phyloP scores from a whole-genome alignment of 1,140 invertebrate species.

The Ephestia elutella region DNA sequence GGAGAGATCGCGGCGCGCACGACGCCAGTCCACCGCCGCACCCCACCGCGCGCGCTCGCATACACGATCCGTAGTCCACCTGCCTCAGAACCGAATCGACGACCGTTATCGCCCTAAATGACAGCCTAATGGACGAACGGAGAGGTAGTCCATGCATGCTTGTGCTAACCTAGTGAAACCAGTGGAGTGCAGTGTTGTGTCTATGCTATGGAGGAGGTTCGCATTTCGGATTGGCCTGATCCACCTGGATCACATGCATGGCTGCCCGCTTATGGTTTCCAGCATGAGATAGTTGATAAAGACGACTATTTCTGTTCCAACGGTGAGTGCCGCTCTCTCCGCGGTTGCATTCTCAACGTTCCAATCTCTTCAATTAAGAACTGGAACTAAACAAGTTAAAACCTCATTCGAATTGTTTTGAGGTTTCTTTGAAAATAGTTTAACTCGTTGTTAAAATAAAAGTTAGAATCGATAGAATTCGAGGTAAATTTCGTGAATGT shows the following conservation, averaged over 20 bases:
- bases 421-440: neutral
- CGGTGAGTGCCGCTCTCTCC: slow-evolving; percentile 60
- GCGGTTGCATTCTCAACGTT: neutral
- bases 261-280: slow-evolving; percentile 80
- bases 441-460: neutral
- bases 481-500: neutral
- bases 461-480: neutral
- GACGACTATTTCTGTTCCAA: slow-evolving; percentile 76
- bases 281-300: slow-evolving; percentile 76
- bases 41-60: slow-evolving; percentile 40
- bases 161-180: slow-evolving; percentile 53
- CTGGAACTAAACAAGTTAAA: neutral
- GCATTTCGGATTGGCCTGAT: slow-evolving; percentile 79
- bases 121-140: slow-evolving; percentile 64
- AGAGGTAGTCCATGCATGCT: slow-evolving; percentile 69
- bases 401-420: neutral
- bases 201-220: slow-evolving; percentile 76
- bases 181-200: slow-evolving; percentile 69
- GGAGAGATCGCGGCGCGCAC: slow-evolving; percentile 53
- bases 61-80: slow-evolving; percentile 11
- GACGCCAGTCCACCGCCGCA: slow-evolving; percentile 48
- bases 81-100: slow-evolving; percentile 34
- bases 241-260: slow-evolving; percentile 78
- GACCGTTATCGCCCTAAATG: slow-evolving; percentile 69
- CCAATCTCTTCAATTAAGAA: neutral